Evolutionary conservation across 2,113 vertebrate genomes (phyloP).

Genomic region (Triplophysa dalaica): DNA sequence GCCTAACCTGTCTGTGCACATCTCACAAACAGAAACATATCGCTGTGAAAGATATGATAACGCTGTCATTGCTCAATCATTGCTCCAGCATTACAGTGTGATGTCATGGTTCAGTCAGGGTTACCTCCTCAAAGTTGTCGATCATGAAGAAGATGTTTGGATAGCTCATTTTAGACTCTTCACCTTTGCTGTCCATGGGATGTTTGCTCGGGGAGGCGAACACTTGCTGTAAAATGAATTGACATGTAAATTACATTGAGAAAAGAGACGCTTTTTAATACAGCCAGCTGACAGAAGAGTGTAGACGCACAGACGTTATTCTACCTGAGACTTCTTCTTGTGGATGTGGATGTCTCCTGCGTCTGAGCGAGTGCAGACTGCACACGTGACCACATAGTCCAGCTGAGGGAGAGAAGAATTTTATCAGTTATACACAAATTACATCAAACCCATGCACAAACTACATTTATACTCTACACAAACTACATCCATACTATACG

Average conservation of each 20-base stretch:
- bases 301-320: neutral
- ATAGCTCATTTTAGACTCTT: slow-evolving; percentile 98
- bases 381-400: slow-evolving; percentile 97
- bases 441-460: no score
- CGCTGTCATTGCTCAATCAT: neutral
- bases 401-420: slow-evolving; percentile 71
- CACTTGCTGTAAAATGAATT: slow-evolving; percentile 82
- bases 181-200: slow-evolving; percentile 98
- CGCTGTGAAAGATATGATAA: neutral
- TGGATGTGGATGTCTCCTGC: slow-evolving; percentile 97
- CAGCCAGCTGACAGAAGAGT: no score
- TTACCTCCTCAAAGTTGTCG: slow-evolving; percentile 98
- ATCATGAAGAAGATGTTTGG: slow-evolving; percentile 99
- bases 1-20: neutral
- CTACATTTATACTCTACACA: no score
- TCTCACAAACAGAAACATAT: neutral
- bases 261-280: no score
- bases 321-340: slow-evolving; percentile 95
- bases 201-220: slow-evolving; percentile 97
- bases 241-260: no score
- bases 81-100: neutral
- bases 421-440: neutral
- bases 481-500: no score
- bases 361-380: slow-evolving; percentile 92
- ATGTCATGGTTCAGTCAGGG: no score